phyloP scores from a whole-genome alignment of 30 jellyfish, hydroid and myxozoan genomes.

The Turritopsis dohrnii region DNA sequence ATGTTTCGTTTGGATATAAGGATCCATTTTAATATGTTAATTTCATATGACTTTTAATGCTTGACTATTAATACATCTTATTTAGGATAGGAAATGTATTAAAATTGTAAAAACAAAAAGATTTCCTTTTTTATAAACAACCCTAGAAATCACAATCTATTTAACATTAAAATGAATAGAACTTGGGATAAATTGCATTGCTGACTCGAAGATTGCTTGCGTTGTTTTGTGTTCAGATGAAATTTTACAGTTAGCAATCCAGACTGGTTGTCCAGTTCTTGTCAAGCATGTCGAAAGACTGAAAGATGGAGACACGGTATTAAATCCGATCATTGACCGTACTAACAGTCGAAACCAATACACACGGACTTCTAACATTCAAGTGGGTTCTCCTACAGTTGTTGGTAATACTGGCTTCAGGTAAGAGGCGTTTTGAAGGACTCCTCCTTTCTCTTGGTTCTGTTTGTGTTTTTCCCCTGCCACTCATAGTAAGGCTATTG shows the following conservation, averaged over 20 bases:
- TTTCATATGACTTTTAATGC: too few species aligned
- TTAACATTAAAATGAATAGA: too few species aligned
- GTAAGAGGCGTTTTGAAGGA: background rate
- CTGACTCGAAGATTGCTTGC: background rate
- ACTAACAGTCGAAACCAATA: background rate
- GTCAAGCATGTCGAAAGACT: conserved; percentile 52
- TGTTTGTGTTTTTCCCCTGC: too few species aligned
- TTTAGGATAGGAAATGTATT: too few species aligned
- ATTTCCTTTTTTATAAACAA: too few species aligned
- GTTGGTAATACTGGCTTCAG: background rate
- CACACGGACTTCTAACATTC: background rate
- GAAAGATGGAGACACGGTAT: conserved; percentile 10
- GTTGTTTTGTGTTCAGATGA: conserved; percentile 22
- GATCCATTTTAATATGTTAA: too few species aligned
- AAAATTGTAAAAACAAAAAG: too few species aligned
- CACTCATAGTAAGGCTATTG: too few species aligned
- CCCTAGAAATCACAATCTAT: too few species aligned
- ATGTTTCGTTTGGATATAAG: too few species aligned
- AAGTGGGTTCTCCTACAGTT: background rate
- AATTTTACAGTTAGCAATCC: conserved; percentile 43
- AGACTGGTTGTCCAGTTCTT: conserved; percentile 37
- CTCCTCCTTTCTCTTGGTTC: background rate
- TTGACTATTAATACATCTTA: too few species aligned
- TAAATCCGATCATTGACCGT: background rate
- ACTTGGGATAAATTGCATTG: background rate